Base-by-base conservation (phyloP, 2,797 vertebrate genomes). In the Calcarius lapponicus region DNA sequence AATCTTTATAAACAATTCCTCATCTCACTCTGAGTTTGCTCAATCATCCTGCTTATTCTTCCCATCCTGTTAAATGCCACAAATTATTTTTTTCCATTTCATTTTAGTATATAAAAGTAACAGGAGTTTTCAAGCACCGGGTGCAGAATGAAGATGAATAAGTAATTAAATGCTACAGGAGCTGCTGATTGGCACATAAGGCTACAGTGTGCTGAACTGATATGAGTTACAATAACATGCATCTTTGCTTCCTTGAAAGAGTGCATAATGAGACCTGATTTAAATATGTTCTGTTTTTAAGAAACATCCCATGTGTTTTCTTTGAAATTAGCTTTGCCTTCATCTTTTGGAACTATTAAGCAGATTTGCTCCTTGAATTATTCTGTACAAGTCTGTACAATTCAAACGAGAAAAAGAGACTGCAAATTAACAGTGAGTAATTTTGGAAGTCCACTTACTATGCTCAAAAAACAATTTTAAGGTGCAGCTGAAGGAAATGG, bases 281-380 rank as follows among this genome's bases (percentile, higher is more conserved):
- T 95, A 96, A 96, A 96, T 92, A 72, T 83, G 60, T 95, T 96
- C 75, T 95, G 38, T 54, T 96, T 93, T 96, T 97, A 97, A 97
- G 94, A 94, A 95, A 89, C 88, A 85, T 80, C 65, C 61, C 38
- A 53, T 71, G 54, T 97, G 96, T 97, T 98, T 97, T 96, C 86
- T 97, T 89, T 97, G 90, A 97, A 97, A 97, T 96, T 87, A 91
- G 60, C 64, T 91, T 93, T 93, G 50, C 86, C 76, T 95, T 97
- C 86, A 47, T 95, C 92, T 89, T 31, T 83, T 94, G 47, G 53
- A 90, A 62, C 65, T 73, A 47, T 81, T 93, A 82, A 95, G 47
- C 76, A 7, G 36, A 80, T 87, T 70, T 92, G n/a, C 8, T 91
- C 31, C 32, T 93, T 42, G 26, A 88, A 74, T 94, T 90, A 86